Evolutionary conservation across 1,140 invertebrate species (phyloP).

Genomic region (Globodera ellingtonae): DNA sequence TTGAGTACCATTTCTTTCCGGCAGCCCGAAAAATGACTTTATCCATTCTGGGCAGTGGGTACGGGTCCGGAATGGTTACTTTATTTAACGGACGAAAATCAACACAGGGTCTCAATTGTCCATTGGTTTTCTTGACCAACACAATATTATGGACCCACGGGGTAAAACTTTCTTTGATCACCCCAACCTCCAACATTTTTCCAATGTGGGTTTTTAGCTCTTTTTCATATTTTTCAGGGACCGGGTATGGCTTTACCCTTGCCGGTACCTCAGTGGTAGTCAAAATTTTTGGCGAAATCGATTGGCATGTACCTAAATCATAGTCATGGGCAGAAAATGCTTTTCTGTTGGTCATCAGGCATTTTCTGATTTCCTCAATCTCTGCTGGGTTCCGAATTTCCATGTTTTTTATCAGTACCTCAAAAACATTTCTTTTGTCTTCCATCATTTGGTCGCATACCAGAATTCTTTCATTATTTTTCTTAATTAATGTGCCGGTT

Average conservation of each 20-base stretch:
- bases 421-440: too few relatives aligned
- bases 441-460: too few relatives aligned
- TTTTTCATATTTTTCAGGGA: constrained; percentile 1
- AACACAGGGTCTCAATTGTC: not conserved
- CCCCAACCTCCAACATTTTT: not conserved
- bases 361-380: not conserved
- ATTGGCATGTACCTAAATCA: not conserved
- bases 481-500: not conserved
- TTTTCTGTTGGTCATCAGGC: not conserved
- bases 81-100: constrained; percentile 9
- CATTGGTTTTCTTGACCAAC: not conserved
- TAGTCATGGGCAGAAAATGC: not conserved
- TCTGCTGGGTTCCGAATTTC: not conserved
- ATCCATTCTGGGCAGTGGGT: constrained; percentile 8
- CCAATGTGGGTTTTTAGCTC: not conserved
- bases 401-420: too few relatives aligned
- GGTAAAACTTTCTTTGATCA: not conserved
- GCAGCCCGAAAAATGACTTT: not conserved
- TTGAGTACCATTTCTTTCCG: constrained; percentile 1
- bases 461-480: too few relatives aligned
- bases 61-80: not conserved
- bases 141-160: not conserved
- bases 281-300: not conserved
- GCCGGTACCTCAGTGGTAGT: not conserved
- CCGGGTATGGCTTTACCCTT: not conserved